A percentile compares a stretch with the other conserved stretches of the same genome.
These are phyloP conservation scores for Tachyglossus aculeatus DNA, from an alignment of 2,797 vertebrate species.

Conservation along the genomic window DNA sequence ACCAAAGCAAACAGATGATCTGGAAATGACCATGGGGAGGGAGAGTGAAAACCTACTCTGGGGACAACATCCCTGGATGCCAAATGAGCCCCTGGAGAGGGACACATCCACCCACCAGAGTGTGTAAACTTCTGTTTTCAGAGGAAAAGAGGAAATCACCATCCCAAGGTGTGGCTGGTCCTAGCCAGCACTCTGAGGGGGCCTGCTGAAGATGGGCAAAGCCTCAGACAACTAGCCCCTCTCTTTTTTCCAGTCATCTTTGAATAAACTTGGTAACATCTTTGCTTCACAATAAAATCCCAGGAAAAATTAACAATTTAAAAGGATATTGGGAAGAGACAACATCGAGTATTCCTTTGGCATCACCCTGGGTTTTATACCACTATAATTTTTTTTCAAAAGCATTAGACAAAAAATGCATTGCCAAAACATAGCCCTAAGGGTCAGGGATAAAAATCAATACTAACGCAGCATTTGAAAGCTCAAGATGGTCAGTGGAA, in stretches of 20 bases:
- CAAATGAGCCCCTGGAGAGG: no score
- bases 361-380: conserved; percentile 48
- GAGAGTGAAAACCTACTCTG: no score
- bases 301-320: conserved; percentile 48
- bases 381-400: conserved; percentile 59
- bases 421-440: conserved; percentile 52
- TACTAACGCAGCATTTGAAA: conserved; percentile 53
- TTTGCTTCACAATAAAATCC: conserved; percentile 38
- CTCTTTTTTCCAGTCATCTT: background rate
- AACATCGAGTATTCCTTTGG: conserved; percentile 32
- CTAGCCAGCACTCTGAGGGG: accelerated
- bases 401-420: conserved; percentile 49
- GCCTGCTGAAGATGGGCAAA: background rate
- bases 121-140: no score
- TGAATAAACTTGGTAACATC: conserved; percentile 31
- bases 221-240: background rate
- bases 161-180: no score
- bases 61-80: no score
- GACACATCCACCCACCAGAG: no score
- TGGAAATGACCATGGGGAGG: no score
- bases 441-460: conserved; percentile 62
- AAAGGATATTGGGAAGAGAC: conserved; percentile 63
- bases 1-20: no score
- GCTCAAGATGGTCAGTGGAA: conserved; percentile 61
- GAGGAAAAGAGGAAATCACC: no score